Evolutionary conservation across 1,140 invertebrate species (phyloP).

Genomic region (Drosophila mauritiana): DNA sequence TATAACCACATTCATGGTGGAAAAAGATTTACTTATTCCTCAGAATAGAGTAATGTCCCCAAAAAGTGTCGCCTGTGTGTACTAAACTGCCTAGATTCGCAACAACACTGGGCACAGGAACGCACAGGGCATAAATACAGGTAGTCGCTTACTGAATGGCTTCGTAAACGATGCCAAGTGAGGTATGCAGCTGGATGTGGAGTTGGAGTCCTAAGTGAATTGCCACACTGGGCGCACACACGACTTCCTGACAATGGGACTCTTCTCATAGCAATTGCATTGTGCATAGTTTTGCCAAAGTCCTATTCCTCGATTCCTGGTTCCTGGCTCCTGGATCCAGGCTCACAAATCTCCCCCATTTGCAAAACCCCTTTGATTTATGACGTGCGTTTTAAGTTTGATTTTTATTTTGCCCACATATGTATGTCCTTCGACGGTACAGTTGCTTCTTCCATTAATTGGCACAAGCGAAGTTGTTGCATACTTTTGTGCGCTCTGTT

Average conservation of each 20-base stretch:
- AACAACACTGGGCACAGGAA: conserved; percentile 12
- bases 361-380: conserved; percentile 74
- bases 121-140: conserved; percentile 71
- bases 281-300: conserved; percentile 45
- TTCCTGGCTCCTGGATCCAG: not conserved
- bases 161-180: conserved; percentile 72
- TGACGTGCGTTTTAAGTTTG: conserved; percentile 76
- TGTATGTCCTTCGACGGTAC: conserved; percentile 22
- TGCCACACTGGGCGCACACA: conserved; percentile 48
- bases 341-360: conserved; percentile 2
- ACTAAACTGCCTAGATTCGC: not conserved
- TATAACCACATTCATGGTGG: too few relatives aligned
- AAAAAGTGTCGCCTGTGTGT: not conserved
- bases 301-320: conserved; percentile 11
- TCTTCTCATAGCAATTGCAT: conserved; percentile 42
- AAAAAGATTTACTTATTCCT: too few relatives aligned
- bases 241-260: conserved; percentile 67
- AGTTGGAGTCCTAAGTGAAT: conserved; percentile 64
- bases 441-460: conserved; percentile 46
- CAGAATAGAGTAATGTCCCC: too few relatives aligned
- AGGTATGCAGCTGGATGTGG: conserved; percentile 18
- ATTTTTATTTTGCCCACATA: conserved; percentile 47
- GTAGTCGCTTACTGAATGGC: conserved; percentile 71
- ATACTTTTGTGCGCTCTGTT: conserved; percentile 10
- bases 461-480: conserved; percentile 36